A percentile compares a stretch with the other conserved stretches of the same genome.
Conservation (phyloP, 2,113 vertebrate species). For the Rhineura floridana region DNA sequence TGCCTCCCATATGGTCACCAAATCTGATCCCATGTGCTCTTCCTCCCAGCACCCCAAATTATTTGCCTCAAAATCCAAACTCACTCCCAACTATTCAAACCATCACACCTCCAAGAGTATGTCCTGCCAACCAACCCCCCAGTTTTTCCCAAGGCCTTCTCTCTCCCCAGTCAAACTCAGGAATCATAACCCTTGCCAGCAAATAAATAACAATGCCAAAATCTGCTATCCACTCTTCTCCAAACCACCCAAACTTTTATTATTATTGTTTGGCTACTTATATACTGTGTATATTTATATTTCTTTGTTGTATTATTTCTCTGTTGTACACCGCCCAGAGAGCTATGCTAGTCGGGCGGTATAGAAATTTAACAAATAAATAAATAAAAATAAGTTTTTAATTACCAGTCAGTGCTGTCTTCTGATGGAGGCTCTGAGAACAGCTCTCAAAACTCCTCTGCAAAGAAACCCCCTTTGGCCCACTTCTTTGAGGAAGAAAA, state of each 20-base stretch:
- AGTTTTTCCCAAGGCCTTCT: background rate
- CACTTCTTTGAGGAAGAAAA: background rate
- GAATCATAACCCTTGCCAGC: background rate
- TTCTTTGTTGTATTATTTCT: too few species aligned
- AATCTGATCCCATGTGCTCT: background rate
- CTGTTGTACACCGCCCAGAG: too few species aligned
- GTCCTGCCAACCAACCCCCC: background rate
- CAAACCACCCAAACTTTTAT: background rate
- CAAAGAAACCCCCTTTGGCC: background rate
- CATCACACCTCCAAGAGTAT: background rate
- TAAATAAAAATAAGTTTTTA: too few species aligned
- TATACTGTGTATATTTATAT: too few species aligned
- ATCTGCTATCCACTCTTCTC: background rate
- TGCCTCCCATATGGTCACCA: background rate
- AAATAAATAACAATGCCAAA: background rate
- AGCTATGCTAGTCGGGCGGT: too few species aligned
- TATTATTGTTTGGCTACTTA: too few species aligned
- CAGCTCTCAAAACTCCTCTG: background rate
- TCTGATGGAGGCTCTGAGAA: background rate
- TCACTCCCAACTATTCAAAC: background rate
- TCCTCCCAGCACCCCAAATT: background rate
- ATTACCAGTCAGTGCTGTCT: slow-evolving; percentile 21
- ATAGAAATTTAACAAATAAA: too few species aligned
- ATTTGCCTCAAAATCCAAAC: too few species aligned
- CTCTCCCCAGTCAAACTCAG: background rate